Conservation (phyloP, 2,113 vertebrate species). For the Silurus asotus region DNA sequence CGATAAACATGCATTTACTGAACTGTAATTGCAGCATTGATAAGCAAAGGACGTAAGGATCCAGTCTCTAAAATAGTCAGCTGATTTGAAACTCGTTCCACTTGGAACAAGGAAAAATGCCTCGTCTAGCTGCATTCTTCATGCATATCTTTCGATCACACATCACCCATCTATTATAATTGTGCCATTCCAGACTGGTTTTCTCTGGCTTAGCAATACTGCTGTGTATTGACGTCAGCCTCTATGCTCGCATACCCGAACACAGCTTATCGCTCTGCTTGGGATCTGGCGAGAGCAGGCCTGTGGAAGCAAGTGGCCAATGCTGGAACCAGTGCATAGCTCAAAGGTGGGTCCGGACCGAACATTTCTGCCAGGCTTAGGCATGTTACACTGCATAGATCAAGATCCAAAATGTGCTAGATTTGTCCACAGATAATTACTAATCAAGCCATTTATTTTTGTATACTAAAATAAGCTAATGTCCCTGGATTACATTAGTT, state of each 20-base stretch:
- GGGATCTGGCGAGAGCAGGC: constrained; percentile 56
- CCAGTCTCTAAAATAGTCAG: not conserved
- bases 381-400: not conserved
- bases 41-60: constrained; percentile 1
- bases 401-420: not conserved
- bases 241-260: constrained; percentile 34
- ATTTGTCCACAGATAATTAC: not conserved
- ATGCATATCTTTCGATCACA: constrained; percentile 24
- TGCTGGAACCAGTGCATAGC: constrained; percentile 46
- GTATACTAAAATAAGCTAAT: no score
- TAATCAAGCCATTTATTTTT: not conserved
- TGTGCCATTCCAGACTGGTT: constrained; percentile 33
- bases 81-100: not conserved
- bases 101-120: not conserved
- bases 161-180: constrained; percentile 44
- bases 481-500: no score
- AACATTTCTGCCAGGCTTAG: constrained; percentile 24
- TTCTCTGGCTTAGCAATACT: constrained; percentile 10
- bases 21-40: constrained; percentile 1
- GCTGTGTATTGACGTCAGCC: constrained; percentile 56
- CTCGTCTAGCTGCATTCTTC: not conserved
- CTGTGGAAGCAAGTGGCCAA: constrained; percentile 48
- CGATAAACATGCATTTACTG: not conserved
- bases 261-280: constrained; percentile 53
- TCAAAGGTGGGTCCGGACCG: constrained; percentile 27